These are phyloP conservation scores for Palythoa caribaeorum DNA, from an alignment of 92 coral and sea anemone genomes.

Conservation along the genomic window DNA sequence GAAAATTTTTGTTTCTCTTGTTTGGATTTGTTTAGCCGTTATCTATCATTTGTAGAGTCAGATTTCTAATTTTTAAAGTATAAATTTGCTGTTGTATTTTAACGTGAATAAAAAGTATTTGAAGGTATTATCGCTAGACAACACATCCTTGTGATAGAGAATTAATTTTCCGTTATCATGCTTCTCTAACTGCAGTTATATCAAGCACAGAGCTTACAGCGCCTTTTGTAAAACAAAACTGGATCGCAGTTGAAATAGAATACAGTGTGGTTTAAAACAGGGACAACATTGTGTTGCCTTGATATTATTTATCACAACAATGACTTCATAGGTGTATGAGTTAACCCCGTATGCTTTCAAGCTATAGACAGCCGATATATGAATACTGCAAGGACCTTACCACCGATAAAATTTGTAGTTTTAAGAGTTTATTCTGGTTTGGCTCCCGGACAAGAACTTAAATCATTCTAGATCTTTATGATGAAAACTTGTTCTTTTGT, in stretches of 20 bases:
- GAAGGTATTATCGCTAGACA: no score
- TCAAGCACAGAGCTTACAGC: background rate
- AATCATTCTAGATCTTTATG: background rate
- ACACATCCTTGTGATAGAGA: no score
- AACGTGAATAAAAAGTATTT: no score
- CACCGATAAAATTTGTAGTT: background rate
- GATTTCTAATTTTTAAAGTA: no score
- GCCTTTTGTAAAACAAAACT: background rate
- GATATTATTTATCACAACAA: background rate
- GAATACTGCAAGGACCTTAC: background rate
- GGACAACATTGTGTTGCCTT: background rate
- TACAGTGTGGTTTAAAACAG: background rate
- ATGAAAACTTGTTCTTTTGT: background rate
- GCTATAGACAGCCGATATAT: background rate
- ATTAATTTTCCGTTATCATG: no score
- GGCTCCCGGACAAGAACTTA: background rate
- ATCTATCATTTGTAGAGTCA: no score
- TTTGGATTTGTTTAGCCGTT: no score
- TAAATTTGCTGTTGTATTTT: no score
- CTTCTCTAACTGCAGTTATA: background rate
- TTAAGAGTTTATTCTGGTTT: background rate
- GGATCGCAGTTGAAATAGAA: background rate
- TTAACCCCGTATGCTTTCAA: no score
- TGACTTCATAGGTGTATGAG: no score
- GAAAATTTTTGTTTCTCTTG: no score